Evolutionary conservation across 2,888 invertebrate genomes (phyloP).

Genomic region (Drosophila mulleri): DNA sequence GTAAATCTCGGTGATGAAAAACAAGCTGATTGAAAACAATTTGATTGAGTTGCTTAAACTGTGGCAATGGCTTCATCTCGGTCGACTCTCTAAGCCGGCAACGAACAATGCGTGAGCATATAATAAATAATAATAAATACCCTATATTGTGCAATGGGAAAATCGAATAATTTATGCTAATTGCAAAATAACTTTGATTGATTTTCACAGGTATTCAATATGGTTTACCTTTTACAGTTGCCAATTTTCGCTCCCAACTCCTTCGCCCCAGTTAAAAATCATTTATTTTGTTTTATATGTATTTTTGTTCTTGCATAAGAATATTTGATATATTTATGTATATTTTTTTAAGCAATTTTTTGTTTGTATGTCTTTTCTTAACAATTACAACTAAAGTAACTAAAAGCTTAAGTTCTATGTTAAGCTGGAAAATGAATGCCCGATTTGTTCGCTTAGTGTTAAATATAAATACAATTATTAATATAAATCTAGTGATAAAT

Average conservation of each 20-base stretch:
- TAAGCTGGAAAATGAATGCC: slow-evolving; percentile 42
- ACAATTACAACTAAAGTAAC: slow-evolving; percentile 42
- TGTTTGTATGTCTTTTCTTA: slow-evolving; percentile 43
- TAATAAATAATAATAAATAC: background rate
- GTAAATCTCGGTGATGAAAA: slow-evolving; percentile 2
- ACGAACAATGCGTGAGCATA: background rate
- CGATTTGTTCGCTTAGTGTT: slow-evolving; percentile 49
- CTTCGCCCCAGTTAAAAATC: slow-evolving; percentile 2
- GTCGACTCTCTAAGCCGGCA: background rate
- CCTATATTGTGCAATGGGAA: background rate
- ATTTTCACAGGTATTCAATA: background rate
- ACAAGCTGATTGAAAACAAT: background rate
- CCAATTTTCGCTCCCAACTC: too few species aligned
- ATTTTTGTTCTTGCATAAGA: slow-evolving; percentile 66
- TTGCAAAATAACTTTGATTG: background rate
- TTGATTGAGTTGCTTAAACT: slow-evolving; percentile 1
- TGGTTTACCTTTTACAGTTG: too few species aligned
- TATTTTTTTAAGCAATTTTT: slow-evolving; percentile 55
- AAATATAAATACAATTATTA: slow-evolving; percentile 58
- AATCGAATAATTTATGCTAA: background rate
- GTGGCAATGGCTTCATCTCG: background rate
- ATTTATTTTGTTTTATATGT: slow-evolving; percentile 8
- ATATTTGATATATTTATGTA: slow-evolving; percentile 73
- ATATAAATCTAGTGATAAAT: slow-evolving; percentile 48
- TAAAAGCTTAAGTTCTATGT: slow-evolving; percentile 29